phyloP scores from a whole-genome alignment of 2,113 vertebrate genomes.

The Sorex araneus region DNA sequence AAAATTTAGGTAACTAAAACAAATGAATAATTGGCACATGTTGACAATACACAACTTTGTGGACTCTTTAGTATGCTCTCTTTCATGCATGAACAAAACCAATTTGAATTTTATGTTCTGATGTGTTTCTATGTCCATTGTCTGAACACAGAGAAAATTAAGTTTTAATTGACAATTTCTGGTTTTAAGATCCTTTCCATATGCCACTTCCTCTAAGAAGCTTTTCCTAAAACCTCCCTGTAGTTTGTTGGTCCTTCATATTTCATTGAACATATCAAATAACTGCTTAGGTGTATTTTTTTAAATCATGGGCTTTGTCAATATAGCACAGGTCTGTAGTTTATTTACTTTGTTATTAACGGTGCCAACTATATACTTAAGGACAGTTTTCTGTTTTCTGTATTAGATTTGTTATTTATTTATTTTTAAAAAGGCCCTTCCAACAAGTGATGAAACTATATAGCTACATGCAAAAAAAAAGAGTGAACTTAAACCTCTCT shows the following conservation, averaged over 20 bases:
- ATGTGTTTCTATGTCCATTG: not conserved
- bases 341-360: constrained; percentile 1
- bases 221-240: not conserved
- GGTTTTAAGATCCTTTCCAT: not conserved
- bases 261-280: not conserved
- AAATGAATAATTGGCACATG: not conserved
- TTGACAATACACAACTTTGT: not conserved
- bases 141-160: not conserved
- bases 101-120: not conserved
- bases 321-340: not conserved
- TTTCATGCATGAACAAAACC: not conserved
- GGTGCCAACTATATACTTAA: not conserved
- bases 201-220: not conserved
- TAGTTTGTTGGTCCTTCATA: not conserved
- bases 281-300: not conserved
- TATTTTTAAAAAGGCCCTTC: too few relatives aligned
- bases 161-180: not conserved
- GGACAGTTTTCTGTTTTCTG: not conserved
- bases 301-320: not conserved
- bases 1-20: constrained; percentile 3
- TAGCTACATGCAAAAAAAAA: too few relatives aligned
- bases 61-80: too few relatives aligned
- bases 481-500: too few relatives aligned
- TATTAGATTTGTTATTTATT: not conserved
- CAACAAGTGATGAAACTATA: too few relatives aligned